Conservation (phyloP, 2,797 vertebrate genomes). For the Manis pentadactyla region DNA sequence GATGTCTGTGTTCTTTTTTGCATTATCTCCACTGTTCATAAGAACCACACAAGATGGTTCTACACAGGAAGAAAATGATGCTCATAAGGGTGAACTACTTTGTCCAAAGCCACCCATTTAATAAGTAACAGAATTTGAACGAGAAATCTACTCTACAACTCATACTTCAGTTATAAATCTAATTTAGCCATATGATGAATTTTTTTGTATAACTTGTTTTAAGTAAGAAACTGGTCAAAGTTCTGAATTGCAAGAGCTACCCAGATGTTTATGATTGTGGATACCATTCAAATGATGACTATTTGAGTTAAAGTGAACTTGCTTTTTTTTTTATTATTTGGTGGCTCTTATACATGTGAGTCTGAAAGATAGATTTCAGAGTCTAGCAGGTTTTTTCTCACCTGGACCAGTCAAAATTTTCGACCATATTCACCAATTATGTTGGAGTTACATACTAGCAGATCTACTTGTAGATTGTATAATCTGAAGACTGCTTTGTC, state of each 20-base stretch:
- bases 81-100: not conserved
- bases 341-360: constrained; percentile 51
- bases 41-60: not conserved
- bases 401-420: not conserved
- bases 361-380: constrained; percentile 49
- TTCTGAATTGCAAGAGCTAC: constrained; percentile 52
- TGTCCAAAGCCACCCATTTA: not conserved
- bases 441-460: not conserved
- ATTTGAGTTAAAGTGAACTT: constrained; percentile 76
- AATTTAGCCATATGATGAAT: constrained; percentile 43
- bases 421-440: not conserved
- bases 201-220: constrained; percentile 61
- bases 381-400: constrained; percentile 31
- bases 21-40: not conserved
- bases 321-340: not conserved
- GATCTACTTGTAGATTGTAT: not conserved
- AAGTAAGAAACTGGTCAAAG: constrained; percentile 54
- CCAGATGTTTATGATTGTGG: constrained; percentile 69
- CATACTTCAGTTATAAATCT: not conserved
- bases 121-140: not conserved
- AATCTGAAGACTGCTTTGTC: not conserved
- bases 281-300: constrained; percentile 71
- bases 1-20: not conserved
- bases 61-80: not conserved
- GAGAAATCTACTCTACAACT: not conserved